Evolutionary conservation across 2,113 vertebrate genomes (phyloP).

Genomic region (Mesocricetus auratus): DNA sequence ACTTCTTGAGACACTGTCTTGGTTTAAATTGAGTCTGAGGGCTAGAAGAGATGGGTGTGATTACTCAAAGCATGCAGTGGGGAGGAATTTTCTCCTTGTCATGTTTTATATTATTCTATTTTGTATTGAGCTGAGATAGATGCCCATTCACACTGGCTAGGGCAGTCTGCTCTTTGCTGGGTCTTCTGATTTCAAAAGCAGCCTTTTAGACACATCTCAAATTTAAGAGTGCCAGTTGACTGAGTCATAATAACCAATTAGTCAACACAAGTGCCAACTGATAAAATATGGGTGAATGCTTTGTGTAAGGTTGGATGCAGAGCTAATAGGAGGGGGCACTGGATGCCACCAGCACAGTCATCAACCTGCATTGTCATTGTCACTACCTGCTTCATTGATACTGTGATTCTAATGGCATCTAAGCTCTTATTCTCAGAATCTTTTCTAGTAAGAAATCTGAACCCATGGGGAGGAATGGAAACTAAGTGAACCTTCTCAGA

Average conservation of each 20-base stretch:
- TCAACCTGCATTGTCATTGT: neutral
- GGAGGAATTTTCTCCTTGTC: neutral
- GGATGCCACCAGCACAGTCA: neutral
- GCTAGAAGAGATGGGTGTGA: neutral
- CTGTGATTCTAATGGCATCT: neutral
- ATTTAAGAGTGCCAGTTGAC: neutral
- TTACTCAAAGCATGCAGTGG: neutral
- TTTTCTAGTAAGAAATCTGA: constrained; percentile 19
- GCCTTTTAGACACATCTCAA: neutral
- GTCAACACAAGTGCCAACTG: neutral
- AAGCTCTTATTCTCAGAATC: neutral
- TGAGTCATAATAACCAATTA: neutral
- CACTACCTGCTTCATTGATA: neutral
- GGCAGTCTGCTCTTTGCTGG: neutral
- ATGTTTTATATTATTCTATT: neutral
- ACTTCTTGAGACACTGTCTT: neutral
- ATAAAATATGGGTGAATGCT: neutral
- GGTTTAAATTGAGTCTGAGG: neutral
- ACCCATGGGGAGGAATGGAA: neutral
- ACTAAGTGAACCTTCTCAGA: neutral
- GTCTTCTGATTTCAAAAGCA: neutral
- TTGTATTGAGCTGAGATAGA: neutral
- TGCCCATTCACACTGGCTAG: neutral
- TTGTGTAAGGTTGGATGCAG: neutral
- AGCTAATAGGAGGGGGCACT: neutral